phyloP scores from a whole-genome alignment of 2,113 vertebrate genomes.

The Chascanopsetta lugubris region DNA sequence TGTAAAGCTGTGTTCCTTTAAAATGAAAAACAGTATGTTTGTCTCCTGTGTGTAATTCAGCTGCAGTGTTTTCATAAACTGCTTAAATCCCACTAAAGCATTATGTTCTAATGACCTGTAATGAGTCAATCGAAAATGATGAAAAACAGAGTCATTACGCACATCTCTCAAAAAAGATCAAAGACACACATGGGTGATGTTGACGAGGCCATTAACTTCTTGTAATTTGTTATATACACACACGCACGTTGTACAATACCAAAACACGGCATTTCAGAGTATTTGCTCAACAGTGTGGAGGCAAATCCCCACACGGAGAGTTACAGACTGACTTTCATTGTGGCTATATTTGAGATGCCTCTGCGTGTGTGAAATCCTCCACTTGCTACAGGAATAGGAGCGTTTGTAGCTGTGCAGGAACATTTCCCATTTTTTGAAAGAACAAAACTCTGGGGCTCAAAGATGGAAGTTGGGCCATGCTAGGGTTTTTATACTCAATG shows the following conservation, averaged over 20 bases:
- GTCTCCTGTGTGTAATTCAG: conserved; percentile 14
- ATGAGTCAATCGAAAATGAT: conserved; percentile 44
- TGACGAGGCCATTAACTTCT: conserved; percentile 26
- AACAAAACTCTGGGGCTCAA: neutral
- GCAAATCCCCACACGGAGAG: conserved; percentile 20
- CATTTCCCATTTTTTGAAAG: conserved; percentile 15
- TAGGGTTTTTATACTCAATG: neutral
- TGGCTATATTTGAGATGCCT: conserved; percentile 10
- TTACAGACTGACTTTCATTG: neutral
- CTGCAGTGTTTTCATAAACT: conserved; percentile 29
- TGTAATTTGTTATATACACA: conserved; percentile 33
- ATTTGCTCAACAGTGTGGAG: conserved; percentile 11
- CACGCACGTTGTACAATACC: neutral
- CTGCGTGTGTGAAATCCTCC: conserved; percentile 19
- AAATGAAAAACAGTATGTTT: neutral
- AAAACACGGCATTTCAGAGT: conserved; percentile 5
- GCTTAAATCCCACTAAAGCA: too few species aligned
- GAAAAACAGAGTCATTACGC: conserved; percentile 12
- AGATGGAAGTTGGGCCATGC: neutral
- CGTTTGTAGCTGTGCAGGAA: conserved; percentile 10
- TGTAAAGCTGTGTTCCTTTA: neutral
- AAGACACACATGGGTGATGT: conserved; percentile 32
- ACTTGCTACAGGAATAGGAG: conserved; percentile 4
- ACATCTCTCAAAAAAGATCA: conserved; percentile 33
- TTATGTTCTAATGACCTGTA: conserved; percentile 35